These are phyloP conservation scores for Rhineura floridana DNA, from an alignment of 2,113 vertebrate species.

Conservation along the genomic window DNA sequence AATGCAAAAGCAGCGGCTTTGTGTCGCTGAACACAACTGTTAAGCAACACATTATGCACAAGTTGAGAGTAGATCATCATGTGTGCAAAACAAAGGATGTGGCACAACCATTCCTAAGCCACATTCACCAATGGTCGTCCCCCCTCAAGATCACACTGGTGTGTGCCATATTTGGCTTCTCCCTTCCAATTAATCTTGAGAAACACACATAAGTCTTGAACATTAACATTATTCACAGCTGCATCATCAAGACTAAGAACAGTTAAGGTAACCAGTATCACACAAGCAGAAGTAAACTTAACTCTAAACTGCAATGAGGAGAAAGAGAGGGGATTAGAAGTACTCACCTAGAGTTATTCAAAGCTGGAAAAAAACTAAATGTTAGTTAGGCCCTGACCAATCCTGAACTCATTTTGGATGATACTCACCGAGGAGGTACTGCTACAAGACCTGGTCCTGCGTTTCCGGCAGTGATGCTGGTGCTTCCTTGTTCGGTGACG, in stretches of 20 bases:
- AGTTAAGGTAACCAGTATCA: background rate
- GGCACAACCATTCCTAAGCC: slow-evolving; percentile 21
- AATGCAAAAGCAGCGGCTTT: accelerated
- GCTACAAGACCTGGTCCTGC: slow-evolving; percentile 83
- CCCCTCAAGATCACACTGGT: accelerated
- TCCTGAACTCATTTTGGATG: slow-evolving; percentile 65
- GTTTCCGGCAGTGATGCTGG: slow-evolving; percentile 73
- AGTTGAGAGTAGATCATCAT: background rate
- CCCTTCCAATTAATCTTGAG: background rate
- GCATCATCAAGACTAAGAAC: background rate
- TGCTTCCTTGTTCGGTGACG: slow-evolving; percentile 65
- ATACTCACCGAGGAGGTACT: slow-evolving; percentile 85
- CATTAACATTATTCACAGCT: background rate
- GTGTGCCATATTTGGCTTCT: background rate
- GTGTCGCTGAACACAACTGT: accelerated
- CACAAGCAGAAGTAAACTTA: background rate
- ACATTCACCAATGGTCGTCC: accelerated
- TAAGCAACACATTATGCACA: accelerated
- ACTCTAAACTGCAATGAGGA: background rate
- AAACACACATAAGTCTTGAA: background rate
- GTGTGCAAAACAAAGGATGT: accelerated
- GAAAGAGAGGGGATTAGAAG: slow-evolving; percentile 43
- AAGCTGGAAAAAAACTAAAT: slow-evolving; percentile 65
- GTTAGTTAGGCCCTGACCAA: slow-evolving; percentile 54
- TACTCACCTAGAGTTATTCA: slow-evolving; percentile 77